Conservation (phyloP, 2,888 invertebrate species). For the Chalcosyrphus nemorum region DNA sequence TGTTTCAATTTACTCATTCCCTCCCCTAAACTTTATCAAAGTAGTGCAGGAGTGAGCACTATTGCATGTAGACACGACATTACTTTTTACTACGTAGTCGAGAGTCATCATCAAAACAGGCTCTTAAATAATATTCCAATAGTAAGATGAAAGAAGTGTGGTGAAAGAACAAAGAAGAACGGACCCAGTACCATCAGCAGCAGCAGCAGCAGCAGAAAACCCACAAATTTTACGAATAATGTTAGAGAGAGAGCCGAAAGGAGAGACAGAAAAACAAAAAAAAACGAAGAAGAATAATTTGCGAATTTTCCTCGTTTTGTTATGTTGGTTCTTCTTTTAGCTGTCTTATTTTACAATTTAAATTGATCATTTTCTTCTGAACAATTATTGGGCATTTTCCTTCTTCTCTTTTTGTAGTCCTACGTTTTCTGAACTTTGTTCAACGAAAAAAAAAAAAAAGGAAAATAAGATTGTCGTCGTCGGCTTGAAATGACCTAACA, state of each 20-base stretch:
- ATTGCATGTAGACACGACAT: too few relatives aligned
- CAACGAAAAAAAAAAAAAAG: too few relatives aligned
- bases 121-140: too few relatives aligned
- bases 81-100: too few relatives aligned
- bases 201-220: too few relatives aligned
- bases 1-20: too few relatives aligned
- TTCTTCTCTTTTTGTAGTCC: neutral
- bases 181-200: constrained; percentile 23
- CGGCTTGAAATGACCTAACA: constrained; percentile 65
- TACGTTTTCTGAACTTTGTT: constrained; percentile 3
- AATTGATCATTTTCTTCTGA: constrained; percentile 29
- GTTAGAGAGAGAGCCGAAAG: neutral
- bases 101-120: too few relatives aligned
- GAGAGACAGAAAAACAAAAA: neutral
- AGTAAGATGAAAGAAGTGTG: constrained; percentile 40
- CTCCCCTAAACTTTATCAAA: too few relatives aligned
- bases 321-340: constrained; percentile 10
- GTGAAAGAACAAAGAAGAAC: constrained; percentile 61
- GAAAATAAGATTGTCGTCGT: too few relatives aligned
- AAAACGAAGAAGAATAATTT: constrained; percentile 18
- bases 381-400: constrained; percentile 29
- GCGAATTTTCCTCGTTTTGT: constrained; percentile 47
- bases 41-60: too few relatives aligned
- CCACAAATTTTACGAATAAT: constrained; percentile 13
- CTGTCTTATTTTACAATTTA: constrained; percentile 36